These are phyloP conservation scores for Adrianichthys oophorus DNA, from an alignment of 2,797 vertebrate genomes.

Conservation along the genomic window DNA sequence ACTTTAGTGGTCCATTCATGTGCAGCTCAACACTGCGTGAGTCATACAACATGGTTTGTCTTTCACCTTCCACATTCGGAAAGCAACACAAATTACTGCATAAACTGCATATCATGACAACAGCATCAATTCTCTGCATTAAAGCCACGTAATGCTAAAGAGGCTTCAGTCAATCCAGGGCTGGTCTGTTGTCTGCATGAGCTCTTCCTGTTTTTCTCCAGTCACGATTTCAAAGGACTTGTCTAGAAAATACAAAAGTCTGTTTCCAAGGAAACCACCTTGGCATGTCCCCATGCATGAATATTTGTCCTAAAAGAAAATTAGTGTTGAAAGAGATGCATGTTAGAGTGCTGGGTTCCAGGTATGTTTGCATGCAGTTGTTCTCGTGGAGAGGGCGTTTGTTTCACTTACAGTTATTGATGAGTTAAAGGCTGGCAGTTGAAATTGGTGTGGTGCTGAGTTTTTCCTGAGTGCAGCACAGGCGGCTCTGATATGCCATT, in stretches of 20 bases:
- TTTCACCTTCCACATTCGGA: constrained; percentile 4
- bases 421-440: constrained; percentile 4
- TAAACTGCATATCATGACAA: constrained; percentile 1
- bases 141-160: background rate
- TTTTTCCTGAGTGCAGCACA: constrained; percentile 15
- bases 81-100: background rate
- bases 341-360: background rate
- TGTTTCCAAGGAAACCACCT: constrained; percentile 72
- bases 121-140: background rate
- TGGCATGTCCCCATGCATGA: constrained; percentile 34
- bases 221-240: constrained; percentile 36
- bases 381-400: constrained; percentile 16
- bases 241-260: constrained; percentile 36
- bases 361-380: constrained; percentile 5
- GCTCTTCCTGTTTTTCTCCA: constrained; percentile 17
- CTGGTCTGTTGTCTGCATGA: constrained; percentile 10
- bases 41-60: constrained; percentile 42
- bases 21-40: constrained; percentile 55
- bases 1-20: constrained; percentile 70
- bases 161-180: background rate
- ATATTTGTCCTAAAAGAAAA: constrained; percentile 28
- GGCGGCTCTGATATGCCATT: constrained; percentile 13
- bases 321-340: background rate
- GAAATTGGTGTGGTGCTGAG: constrained; percentile 29
- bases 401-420: constrained; percentile 47